Evolutionary conservation across 2,797 vertebrate genomes (phyloP).

Genomic region (Anguilla megastoma): DNA sequence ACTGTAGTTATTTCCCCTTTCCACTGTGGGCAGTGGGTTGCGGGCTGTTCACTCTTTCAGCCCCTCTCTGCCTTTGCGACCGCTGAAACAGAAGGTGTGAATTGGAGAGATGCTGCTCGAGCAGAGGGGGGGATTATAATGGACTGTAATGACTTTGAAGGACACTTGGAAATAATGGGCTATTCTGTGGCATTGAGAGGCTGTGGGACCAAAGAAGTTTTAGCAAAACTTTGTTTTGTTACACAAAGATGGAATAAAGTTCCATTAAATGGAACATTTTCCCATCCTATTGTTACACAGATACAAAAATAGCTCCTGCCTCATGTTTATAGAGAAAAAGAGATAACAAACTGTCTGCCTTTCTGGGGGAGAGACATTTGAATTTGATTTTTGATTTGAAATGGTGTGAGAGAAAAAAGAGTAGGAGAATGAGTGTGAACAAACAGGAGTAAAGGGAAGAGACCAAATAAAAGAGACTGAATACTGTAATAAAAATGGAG

Average conservation of each 20-base stretch:
- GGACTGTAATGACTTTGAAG: constrained; percentile 11
- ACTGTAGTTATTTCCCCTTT: constrained; percentile 21
- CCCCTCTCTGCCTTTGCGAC: neutral
- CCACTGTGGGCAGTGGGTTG: neutral
- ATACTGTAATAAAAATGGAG: neutral
- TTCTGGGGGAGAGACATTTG: neutral
- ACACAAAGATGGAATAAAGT: neutral
- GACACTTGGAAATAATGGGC: neutral
- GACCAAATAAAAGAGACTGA: neutral
- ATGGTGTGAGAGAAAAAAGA: neutral
- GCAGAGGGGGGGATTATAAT: constrained; percentile 17
- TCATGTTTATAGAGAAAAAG: neutral
- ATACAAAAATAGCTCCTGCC: neutral
- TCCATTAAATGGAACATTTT: neutral
- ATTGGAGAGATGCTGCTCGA: constrained; percentile 28
- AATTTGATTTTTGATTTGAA: neutral
- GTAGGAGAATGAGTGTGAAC: neutral
- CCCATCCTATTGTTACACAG: neutral
- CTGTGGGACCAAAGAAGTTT: neutral
- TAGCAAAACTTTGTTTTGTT: neutral
- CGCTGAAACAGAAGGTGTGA: constrained; percentile 25
- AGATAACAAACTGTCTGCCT: neutral
- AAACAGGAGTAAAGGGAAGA: constrained; percentile 35
- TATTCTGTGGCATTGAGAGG: neutral
- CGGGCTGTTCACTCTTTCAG: constrained; percentile 20